A percentile compares a stretch with the other conserved stretches of the same genome.
These are phyloP conservation scores for Paramormyrops kingsleyae DNA, from an alignment of 2,113 vertebrate species.

Conservation along the genomic window DNA sequence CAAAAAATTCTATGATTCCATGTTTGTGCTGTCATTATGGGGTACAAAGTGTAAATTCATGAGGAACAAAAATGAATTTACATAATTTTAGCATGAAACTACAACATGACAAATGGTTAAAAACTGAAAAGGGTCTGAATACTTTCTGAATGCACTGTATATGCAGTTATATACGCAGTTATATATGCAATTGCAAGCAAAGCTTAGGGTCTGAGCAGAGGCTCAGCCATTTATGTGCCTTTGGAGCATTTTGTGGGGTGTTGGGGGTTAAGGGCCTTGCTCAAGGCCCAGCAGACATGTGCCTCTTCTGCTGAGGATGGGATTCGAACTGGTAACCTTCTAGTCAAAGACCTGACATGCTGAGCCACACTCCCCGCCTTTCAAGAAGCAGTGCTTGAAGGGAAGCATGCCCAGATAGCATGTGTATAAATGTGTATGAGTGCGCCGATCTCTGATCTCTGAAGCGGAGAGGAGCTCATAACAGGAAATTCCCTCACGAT, in stretches of 20 bases:
- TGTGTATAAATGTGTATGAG: not conserved
- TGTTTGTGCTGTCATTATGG: too few species aligned
- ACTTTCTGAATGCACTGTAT: too few species aligned
- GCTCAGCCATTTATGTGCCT: not conserved
- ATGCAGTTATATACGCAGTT: not conserved
- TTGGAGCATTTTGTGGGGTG: not conserved
- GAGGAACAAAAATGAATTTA: too few species aligned
- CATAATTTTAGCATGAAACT: too few species aligned
- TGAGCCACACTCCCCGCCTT: not conserved
- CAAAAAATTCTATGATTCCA: too few species aligned
- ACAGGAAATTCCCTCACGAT: constrained; percentile 13
- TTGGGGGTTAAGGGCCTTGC: not conserved
- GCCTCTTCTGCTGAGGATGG: not conserved
- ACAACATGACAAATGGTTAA: too few species aligned
- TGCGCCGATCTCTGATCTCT: not conserved
- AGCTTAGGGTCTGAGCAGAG: not conserved
- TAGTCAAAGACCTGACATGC: not conserved
- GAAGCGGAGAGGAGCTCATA: not conserved
- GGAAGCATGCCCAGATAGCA: not conserved
- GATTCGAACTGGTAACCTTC: not conserved
- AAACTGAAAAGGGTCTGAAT: too few species aligned
- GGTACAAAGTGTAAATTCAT: too few species aligned
- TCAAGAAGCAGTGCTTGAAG: not conserved
- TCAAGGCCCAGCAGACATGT: not conserved
- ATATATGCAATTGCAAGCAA: not conserved